phyloP scores from a whole-genome alignment of 2,113 vertebrate genomes.

The Alectura lathami region DNA sequence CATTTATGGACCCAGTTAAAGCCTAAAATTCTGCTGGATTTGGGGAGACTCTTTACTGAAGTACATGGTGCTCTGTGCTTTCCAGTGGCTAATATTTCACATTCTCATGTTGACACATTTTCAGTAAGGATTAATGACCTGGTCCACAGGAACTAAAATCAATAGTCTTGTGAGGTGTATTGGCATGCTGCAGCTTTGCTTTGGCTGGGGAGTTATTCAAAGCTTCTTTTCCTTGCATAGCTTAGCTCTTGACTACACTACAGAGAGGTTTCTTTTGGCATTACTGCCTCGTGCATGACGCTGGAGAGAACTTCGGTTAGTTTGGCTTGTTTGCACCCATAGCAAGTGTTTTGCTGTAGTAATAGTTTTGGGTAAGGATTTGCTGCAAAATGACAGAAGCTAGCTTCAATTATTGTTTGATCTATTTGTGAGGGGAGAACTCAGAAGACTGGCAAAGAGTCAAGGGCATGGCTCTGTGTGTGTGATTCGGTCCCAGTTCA shows the following conservation, averaged over 20 bases:
- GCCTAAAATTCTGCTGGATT: not conserved
- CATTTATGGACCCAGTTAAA: not conserved
- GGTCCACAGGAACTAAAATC: not conserved
- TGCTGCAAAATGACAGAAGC: not conserved
- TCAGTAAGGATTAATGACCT: not conserved
- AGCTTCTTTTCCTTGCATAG: not conserved
- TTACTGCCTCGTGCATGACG: not conserved
- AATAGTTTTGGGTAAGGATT: not conserved
- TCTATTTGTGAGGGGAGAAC: not conserved
- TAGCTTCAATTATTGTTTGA: not conserved
- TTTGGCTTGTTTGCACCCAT: not conserved
- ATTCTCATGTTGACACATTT: not conserved
- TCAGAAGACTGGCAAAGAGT: not conserved
- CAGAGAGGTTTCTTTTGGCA: not conserved
- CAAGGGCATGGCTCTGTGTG: not conserved
- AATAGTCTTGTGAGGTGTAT: not conserved
- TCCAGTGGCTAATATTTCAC: not conserved
- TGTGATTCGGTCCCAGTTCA: not conserved
- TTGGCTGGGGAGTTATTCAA: not conserved
- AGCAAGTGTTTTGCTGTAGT: not conserved
- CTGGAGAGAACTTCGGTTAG: not conserved
- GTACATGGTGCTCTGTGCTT: not conserved
- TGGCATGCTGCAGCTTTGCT: not conserved
- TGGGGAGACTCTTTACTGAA: not conserved
- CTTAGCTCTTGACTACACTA: not conserved